phyloP scores from a whole-genome alignment of 2,113 vertebrate genomes.

The Pseudopipra pipra region DNA sequence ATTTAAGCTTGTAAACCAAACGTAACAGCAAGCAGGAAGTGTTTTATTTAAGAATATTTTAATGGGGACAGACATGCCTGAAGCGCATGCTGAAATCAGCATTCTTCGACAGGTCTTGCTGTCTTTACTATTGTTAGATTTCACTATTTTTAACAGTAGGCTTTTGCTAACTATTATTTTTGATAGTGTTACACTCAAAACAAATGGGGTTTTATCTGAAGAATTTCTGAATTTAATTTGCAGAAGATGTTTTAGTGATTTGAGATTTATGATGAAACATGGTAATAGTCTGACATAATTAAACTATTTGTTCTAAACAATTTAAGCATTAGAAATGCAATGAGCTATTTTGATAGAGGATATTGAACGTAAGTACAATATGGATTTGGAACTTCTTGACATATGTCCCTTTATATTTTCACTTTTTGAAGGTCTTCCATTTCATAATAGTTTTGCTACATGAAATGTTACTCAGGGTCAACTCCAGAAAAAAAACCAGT shows the following conservation, averaged over 20 bases:
- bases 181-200: not conserved
- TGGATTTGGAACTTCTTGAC: not conserved
- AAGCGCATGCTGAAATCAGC: not conserved
- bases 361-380: not conserved
- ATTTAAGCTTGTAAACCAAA: not conserved
- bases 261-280: not conserved
- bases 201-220: not conserved
- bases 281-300: not conserved
- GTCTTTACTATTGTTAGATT: not conserved
- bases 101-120: not conserved
- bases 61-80: not conserved
- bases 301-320: not conserved
- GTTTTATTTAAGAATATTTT: not conserved
- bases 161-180: not conserved
- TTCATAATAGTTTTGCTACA: not conserved
- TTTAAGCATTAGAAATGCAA: not conserved
- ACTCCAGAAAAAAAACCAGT: not conserved
- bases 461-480: not conserved
- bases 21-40: not conserved
- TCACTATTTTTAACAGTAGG: not conserved
- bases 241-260: not conserved
- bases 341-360: not conserved
- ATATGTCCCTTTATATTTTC: not conserved
- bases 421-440: not conserved
- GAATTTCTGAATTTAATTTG: not conserved